These are phyloP conservation scores for Cheilosia vulpina DNA, from an alignment of 2,888 invertebrate genomes.

Conservation along the genomic window DNA sequence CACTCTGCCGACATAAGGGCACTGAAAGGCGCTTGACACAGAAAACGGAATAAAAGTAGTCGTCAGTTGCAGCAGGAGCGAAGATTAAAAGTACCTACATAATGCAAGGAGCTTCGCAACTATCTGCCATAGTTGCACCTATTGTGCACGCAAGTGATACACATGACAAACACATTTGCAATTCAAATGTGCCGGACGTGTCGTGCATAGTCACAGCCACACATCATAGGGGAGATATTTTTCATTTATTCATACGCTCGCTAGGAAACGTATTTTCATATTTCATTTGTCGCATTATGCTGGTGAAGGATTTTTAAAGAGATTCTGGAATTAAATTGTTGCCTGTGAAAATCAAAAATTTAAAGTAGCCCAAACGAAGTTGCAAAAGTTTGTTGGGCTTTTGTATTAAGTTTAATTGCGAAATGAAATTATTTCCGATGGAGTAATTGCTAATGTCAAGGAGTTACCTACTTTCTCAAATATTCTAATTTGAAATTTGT, in stretches of 20 bases:
- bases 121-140: neutral
- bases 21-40: slow-evolving; percentile 32
- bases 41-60: slow-evolving; percentile 6
- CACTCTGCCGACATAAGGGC: neutral
- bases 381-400: too few species aligned
- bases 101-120: neutral
- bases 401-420: too few species aligned
- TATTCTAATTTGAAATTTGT: too few species aligned
- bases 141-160: slow-evolving; percentile 11
- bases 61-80: slow-evolving; percentile 6
- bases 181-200: slow-evolving; percentile 9
- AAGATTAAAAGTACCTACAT: neutral
- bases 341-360: too few species aligned
- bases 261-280: neutral
- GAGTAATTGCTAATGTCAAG: too few species aligned
- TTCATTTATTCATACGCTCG: neutral
- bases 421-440: too few species aligned
- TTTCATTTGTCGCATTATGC: too few species aligned
- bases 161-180: slow-evolving; percentile 19
- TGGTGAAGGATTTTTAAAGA: too few species aligned
- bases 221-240: neutral
- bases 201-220: neutral
- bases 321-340: too few species aligned
- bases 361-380: too few species aligned
- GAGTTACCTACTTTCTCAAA: too few species aligned